Evolutionary conservation across 1,140 invertebrate genomes (phyloP), one percentile per base, ranked within the genome.

Genomic region (Dinothrombium tinctorium): DNA sequence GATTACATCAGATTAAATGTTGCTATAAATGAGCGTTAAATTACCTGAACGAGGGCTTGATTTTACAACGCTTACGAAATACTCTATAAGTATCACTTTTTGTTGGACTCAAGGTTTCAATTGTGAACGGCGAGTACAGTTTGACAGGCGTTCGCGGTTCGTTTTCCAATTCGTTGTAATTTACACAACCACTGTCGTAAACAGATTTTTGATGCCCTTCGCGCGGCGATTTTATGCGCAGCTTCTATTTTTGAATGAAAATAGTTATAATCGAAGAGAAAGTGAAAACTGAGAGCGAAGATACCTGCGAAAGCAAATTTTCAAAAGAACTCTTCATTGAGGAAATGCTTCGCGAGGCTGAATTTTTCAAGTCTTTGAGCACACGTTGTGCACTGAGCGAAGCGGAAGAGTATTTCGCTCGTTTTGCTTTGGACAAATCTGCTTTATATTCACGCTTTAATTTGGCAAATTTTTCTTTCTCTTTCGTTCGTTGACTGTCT

Each of bases 81-180:
- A 23, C 38, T 42, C 38, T 45, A 3, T 17, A 5, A 8, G 22
- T n/a, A n/a, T n/a, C 19, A 14, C 39, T 29, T 24, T 37, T 41
- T 11, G 22, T 21, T 15, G 44, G 39, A 26, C 44, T 45, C 26
- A 40, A 40, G 14, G 44, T 45, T 9, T 41, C 44, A 37, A 45
- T 41, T 5, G 26, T 38, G 12, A 45, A 45, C 7, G 44, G 44
- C 9, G 44, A 32, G 28, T 45, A 45, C 15, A 45, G 25, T 22
- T 45, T 45, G 11, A 45, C 40, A 12, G 44, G 44, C 24, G 44
- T 45, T 3, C 26, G 20, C 20, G 17, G 25, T 32, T 45, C 44
- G 26, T 15, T 17, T 25, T 29, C 28, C 12, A 29, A 29, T 29
- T 29, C 28, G 15, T 29, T 15, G 15, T 29, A 29, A 29, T n/a